Conservation (phyloP, 2,113 vertebrate species). For the Rhinichthys klamathensis region DNA sequence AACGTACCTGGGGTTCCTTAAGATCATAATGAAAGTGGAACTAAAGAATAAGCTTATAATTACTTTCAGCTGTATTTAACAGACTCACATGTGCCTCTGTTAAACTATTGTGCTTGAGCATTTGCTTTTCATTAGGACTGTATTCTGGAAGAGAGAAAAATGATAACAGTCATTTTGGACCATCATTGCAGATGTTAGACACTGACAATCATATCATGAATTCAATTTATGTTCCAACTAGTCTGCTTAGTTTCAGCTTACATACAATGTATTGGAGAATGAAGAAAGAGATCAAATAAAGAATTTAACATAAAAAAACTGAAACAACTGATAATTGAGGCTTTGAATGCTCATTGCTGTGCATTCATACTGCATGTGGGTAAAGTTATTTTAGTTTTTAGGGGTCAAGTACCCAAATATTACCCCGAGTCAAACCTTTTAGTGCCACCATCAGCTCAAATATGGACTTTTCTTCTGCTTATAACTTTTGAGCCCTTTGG, state of each 20-base stretch:
- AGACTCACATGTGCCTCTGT: neutral
- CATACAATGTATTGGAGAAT: neutral
- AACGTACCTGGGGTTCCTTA: neutral
- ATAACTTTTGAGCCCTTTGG: neutral
- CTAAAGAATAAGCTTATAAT: neutral
- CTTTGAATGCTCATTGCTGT: neutral
- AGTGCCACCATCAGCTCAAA: slow-evolving; percentile 4
- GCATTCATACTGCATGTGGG: too few species aligned
- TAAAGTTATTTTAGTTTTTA: neutral
- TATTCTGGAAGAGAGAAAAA: neutral
- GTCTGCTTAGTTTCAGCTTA: neutral
- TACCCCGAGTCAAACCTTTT: neutral
- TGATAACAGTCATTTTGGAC: neutral
- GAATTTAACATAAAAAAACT: neutral
- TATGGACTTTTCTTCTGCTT: neutral
- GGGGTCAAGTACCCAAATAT: neutral
- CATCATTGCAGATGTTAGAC: slow-evolving; percentile 5
- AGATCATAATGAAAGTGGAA: slow-evolving; percentile 12
- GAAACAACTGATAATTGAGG: neutral
- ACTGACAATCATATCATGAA: neutral
- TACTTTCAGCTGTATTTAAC: slow-evolving; percentile 26
- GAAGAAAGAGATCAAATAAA: neutral
- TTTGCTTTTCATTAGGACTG: slow-evolving; percentile 7
- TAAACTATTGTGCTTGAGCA: slow-evolving; percentile 21
- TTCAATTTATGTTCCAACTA: neutral